Evolutionary conservation across 2,888 invertebrate genomes (phyloP).

Genomic region (Drosophila basisetae): DNA sequence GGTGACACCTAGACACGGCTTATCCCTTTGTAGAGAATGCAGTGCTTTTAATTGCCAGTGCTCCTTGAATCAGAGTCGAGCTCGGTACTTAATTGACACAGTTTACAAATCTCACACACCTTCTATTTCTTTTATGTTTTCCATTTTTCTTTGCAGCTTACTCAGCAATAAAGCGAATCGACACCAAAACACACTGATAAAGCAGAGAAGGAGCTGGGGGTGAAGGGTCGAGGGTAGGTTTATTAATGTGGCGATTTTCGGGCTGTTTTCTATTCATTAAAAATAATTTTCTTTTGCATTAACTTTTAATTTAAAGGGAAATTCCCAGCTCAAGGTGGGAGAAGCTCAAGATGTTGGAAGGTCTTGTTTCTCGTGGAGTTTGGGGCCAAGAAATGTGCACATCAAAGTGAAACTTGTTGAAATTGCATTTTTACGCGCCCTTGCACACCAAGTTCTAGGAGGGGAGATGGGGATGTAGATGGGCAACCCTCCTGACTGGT

Average conservation of each 20-base stretch:
- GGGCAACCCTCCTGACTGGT: slow-evolving; percentile 16
- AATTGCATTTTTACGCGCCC: slow-evolving; percentile 82
- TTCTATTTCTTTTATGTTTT: background rate
- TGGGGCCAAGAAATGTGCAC: slow-evolving; percentile 71
- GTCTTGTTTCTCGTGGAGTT: slow-evolving; percentile 19
- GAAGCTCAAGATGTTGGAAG: slow-evolving; percentile 13
- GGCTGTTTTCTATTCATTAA: slow-evolving; percentile 79
- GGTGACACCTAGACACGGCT: slow-evolving; percentile 28
- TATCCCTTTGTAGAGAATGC: slow-evolving; percentile 21
- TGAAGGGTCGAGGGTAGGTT: slow-evolving; percentile 25
- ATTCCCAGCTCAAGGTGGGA: slow-evolving; percentile 29
- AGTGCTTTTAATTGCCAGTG: slow-evolving; percentile 51
- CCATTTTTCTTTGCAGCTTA: background rate
- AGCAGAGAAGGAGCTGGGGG: background rate
- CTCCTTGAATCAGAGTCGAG: slow-evolving; percentile 30
- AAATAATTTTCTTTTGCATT: slow-evolving; percentile 79
- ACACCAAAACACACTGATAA: slow-evolving; percentile 16
- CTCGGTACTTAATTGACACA: slow-evolving; percentile 65
- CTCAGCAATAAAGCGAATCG: slow-evolving; percentile 41
- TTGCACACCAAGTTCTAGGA: slow-evolving; percentile 66
- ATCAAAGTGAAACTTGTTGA: slow-evolving; percentile 81
- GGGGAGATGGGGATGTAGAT: slow-evolving; percentile 6
- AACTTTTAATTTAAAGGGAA: slow-evolving; percentile 77
- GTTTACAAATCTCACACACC: slow-evolving; percentile 39
- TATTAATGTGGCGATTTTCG: slow-evolving; percentile 72